Base-by-base conservation (phyloP, 2,797 vertebrate species). In the Amniataba percoides region DNA sequence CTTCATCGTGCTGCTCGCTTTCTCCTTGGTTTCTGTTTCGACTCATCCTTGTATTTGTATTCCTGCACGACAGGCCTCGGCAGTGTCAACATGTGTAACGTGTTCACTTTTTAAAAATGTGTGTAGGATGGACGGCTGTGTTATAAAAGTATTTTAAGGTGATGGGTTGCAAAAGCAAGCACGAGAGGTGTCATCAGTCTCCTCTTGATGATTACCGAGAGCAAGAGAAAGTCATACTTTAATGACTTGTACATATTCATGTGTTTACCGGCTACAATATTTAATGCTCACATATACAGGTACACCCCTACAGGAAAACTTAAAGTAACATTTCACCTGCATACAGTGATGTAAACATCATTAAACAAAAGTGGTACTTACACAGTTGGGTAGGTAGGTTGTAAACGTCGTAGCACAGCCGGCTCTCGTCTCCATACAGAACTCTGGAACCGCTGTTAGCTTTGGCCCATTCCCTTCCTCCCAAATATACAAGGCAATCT, bases 401-500 rank as follows among this genome's bases (percentile, higher is more conserved):
- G 86, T 93, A 80, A 97, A 96, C 0, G 91, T 90, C 3, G 95
- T 96, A 19, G 93, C 95, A 84, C 96, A 97, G 61, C 85, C 53
- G 16, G 86, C 86, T 46, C 78, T 57, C 0, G 65, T 85, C 40
- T 96, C 85, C 1, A 94, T 96, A 69, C 97, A 99, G 74, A 99
- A 95, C 88, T 98, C 96, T 7, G 95, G 93, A 39, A 97, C 96
- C 3, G 93, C 75, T 1, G 96, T 98, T 57, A 99, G 95, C 74
- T 91, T 83, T 12, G 93, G 94, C n/a, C 97, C 97, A 2, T 89
- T 90, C 13, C 96, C 97, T 53, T 95, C 95, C 68, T 97, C 95
- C 96, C 97, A 98, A 83, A 99, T 95, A 73, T 96, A 98, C 56
- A 99, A 91, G 9, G 97, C 96, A 84, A 98, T 96, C 97, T 99